phyloP scores from a whole-genome alignment of 1,140 invertebrate species.

The Ceratina japonica region DNA sequence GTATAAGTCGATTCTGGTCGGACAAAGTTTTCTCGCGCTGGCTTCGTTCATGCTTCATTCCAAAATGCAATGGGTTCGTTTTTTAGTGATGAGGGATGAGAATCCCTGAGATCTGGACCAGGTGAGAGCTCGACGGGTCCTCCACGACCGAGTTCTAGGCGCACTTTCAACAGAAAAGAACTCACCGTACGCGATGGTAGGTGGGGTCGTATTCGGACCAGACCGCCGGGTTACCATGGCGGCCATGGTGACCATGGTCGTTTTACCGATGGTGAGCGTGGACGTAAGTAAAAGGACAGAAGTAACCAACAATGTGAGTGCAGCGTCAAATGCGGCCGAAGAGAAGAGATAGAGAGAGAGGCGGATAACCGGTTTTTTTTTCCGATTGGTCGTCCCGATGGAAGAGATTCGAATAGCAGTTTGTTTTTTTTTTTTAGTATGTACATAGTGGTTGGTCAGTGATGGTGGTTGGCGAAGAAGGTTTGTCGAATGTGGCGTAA shows the following conservation, averaged over 20 bases:
- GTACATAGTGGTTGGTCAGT: slow-evolving; percentile 63
- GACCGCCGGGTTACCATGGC: slow-evolving; percentile 74
- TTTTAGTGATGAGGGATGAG: no score
- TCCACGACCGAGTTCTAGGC: slow-evolving; percentile 56
- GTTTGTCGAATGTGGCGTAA: slow-evolving; percentile 73
- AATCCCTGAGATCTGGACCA: neutral
- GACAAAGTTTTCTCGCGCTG: neutral
- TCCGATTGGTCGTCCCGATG: slow-evolving; percentile 34
- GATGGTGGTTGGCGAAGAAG: slow-evolving; percentile 69
- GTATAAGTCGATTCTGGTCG: no score
- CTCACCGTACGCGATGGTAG: slow-evolving; percentile 79
- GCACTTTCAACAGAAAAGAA: slow-evolving; percentile 73
- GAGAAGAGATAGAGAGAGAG: slow-evolving; percentile 58
- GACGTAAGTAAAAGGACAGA: slow-evolving; percentile 79
- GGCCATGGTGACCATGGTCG: slow-evolving; percentile 68
- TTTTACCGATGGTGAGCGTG: slow-evolving; percentile 71
- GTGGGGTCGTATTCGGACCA: slow-evolving; percentile 74
- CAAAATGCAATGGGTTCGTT: neutral
- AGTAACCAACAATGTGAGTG: slow-evolving; percentile 79
- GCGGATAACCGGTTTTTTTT: slow-evolving; percentile 34
- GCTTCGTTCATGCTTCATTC: neutral
- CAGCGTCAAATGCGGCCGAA: slow-evolving; percentile 76
- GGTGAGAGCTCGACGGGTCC: neutral
- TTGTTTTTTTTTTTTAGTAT: slow-evolving; percentile 61
- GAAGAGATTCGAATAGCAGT: slow-evolving; percentile 37